phyloP scores from a whole-genome alignment of 1,140 invertebrate genomes.

The Ephestia elutella region DNA sequence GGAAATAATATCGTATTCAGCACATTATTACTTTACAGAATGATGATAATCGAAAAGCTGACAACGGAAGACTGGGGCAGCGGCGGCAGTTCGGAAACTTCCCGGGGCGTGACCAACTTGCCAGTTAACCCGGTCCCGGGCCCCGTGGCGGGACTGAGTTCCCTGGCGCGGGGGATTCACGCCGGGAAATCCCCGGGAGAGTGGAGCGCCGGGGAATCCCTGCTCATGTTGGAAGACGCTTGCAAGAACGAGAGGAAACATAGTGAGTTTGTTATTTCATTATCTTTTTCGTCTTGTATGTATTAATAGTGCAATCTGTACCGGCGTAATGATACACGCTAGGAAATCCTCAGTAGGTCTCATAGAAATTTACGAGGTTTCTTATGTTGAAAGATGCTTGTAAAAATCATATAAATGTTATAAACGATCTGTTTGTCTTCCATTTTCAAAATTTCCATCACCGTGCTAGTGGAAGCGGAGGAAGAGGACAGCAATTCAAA shows the following conservation, averaged over 20 bases:
- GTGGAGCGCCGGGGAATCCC: slow-evolving; percentile 65
- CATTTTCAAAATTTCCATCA: no score
- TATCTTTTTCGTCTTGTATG: background rate
- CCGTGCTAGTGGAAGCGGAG: no score
- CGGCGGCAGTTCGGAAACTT: slow-evolving; percentile 24
- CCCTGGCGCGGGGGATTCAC: slow-evolving; percentile 40
- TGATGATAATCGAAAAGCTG: slow-evolving; percentile 70
- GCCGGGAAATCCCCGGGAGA: slow-evolving; percentile 61
- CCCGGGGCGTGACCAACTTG: slow-evolving; percentile 4
- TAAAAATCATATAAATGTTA: no score
- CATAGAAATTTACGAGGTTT: no score
- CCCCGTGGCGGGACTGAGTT: slow-evolving; percentile 14
- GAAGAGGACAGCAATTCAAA: no score
- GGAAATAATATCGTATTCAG: no score
- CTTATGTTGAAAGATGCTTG: no score
- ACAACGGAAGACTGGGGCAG: slow-evolving; percentile 60
- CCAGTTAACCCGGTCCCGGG: slow-evolving; percentile 14
- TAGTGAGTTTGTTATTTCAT: slow-evolving; percentile 36
- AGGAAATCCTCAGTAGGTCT: no score
- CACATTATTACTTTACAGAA: no score
- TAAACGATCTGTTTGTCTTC: no score
- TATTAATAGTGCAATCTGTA: background rate
- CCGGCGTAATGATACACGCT: no score
- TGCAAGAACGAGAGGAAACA: slow-evolving; percentile 67
- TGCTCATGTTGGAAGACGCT: slow-evolving; percentile 67